Evolutionary conservation across 1,140 invertebrate species (phyloP), one percentile per base, ranked within the genome.

Genomic region (Eumaeus atala): DNA sequence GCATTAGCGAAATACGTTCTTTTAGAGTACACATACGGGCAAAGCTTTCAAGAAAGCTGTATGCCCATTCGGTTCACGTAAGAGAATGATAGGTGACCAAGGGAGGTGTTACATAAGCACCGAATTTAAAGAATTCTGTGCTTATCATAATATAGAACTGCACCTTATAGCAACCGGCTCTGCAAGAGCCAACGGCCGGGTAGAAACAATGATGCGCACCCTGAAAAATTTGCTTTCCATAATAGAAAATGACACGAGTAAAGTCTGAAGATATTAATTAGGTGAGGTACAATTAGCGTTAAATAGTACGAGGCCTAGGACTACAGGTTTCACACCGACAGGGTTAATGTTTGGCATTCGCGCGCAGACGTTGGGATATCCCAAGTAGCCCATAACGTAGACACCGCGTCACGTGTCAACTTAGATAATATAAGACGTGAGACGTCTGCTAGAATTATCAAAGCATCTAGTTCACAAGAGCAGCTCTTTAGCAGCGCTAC

Each of bases 111-210:
- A 50, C 21, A 51, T 51, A 2, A 59, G 58, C 12, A 3, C 35
- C 9, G 54, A 55, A 1, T 56, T 56, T 34, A 56, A 53, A 51
- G 0, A 36, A 1, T 59, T 59, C 48, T 59, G 61, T 54, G 11
- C n/a, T 1, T 44, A 57, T 2, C 33, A 63, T 18, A 56, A 56
- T 12, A 63, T 63, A 16, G 54, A 59, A 11, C 49, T 62, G 17
- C 61, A 62, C 36, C 9, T 62, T 5, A 58, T 62, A 18, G 61
- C 62, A 11, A 57, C 58, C 0, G 62, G 62, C 0, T 47, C 54
- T 2, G 44, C 51, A 44, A 64, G 62, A 42, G 58, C 62, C 9
- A 59, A 64, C 10, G 62, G 62, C 3, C 59, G 57, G 18, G 59
- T 61, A 0, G 55, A 61, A 17, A 36, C 55, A 7, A 48, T 59